Conservation (phyloP, 2,888 invertebrate species). For the Globia sparganii region DNA sequence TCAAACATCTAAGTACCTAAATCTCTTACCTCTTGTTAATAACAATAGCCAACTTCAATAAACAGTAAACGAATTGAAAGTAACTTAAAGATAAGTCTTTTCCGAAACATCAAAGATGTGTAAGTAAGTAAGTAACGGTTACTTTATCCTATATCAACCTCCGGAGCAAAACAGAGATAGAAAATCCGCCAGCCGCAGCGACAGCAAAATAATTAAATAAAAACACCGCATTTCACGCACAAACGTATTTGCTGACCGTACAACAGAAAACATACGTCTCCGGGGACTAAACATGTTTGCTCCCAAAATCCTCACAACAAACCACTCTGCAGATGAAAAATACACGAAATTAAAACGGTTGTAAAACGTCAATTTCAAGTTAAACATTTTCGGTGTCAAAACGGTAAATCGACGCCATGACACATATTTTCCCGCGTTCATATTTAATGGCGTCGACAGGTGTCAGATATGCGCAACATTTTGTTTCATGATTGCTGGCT, state of each 20-base stretch:
- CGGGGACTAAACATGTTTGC: conserved; percentile 28
- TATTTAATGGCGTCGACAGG: conserved; percentile 87
- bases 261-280: conserved; percentile 43
- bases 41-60: not conserved
- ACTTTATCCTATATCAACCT: conserved; percentile 26
- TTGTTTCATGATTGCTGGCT: conserved; percentile 52
- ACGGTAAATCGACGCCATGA: conserved; percentile 83
- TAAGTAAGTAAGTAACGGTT: not conserved
- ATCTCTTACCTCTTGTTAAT: not conserved
- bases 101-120: conserved; percentile 16
- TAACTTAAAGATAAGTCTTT: not conserved
- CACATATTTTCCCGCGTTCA: conserved; percentile 84
- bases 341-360: conserved; percentile 58
- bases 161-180: conserved; percentile 30
- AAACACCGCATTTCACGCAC: conserved; percentile 57
- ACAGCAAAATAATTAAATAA: conserved; percentile 62
- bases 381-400: conserved; percentile 65
- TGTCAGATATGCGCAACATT: conserved; percentile 76
- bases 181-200: conserved; percentile 49
- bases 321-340: conserved; percentile 42
- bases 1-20: not conserved
- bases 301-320: conserved; percentile 30
- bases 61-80: not conserved
- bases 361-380: conserved; percentile 64
- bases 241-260: conserved; percentile 45